These are phyloP conservation scores for Phaenicophaeus curvirostris DNA, from an alignment of 2,797 vertebrate genomes.

Conservation along the genomic window DNA sequence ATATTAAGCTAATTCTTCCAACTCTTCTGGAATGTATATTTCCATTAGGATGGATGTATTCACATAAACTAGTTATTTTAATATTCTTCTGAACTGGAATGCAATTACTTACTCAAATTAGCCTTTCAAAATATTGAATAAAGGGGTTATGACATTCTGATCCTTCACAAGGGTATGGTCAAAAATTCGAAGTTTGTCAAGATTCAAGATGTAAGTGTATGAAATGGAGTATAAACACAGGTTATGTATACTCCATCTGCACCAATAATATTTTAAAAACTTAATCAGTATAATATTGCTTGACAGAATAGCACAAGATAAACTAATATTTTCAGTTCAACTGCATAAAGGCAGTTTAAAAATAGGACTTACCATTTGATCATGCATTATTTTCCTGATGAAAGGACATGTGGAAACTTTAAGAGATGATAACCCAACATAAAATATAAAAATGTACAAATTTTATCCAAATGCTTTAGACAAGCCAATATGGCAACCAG, in stretches of 20 bases:
- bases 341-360: slow-evolving; percentile 56
- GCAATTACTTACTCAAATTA: slow-evolving; percentile 64
- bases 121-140: slow-evolving; percentile 65
- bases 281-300: slow-evolving; percentile 65
- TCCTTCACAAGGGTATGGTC: slow-evolving; percentile 31
- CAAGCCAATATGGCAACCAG: slow-evolving; percentile 21
- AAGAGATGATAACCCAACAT: slow-evolving; percentile 57
- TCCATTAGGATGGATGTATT: slow-evolving; percentile 55
- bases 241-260: slow-evolving; percentile 55
- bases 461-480: slow-evolving; percentile 28
- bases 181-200: slow-evolving; percentile 51
- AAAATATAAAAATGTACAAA: slow-evolving; percentile 51
- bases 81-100: slow-evolving; percentile 63
- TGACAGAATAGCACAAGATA: slow-evolving; percentile 58
- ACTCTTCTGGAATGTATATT: slow-evolving; percentile 58
- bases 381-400: slow-evolving; percentile 47
- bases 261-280: slow-evolving; percentile 53
- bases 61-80: slow-evolving; percentile 54
- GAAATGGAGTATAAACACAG: slow-evolving; percentile 62
- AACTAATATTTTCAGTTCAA: slow-evolving; percentile 65
- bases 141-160: slow-evolving; percentile 51
- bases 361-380: slow-evolving; percentile 51
- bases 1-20: slow-evolving; percentile 59
- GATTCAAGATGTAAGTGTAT: slow-evolving; percentile 13
- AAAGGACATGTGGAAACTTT: slow-evolving; percentile 60